phyloP scores from a whole-genome alignment of 2,113 vertebrate species.

The Melozone crissalis region DNA sequence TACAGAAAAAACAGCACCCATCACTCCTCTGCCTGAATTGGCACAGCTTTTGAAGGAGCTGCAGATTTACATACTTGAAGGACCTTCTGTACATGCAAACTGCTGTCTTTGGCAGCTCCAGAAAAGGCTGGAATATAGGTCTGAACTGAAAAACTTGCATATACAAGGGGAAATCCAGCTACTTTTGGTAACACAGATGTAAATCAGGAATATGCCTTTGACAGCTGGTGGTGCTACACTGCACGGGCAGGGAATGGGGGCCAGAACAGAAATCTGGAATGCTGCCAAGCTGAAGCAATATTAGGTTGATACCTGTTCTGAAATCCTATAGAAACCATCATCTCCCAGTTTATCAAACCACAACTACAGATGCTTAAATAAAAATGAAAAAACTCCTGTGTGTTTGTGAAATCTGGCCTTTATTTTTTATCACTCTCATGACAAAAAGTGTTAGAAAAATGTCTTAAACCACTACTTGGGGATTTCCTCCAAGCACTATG shows the following conservation, averaged over 20 bases:
- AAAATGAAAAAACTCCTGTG: neutral
- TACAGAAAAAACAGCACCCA: neutral
- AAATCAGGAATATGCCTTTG: neutral
- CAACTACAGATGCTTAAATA: constrained; percentile 38
- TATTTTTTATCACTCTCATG: constrained; percentile 54
- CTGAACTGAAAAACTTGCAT: neutral
- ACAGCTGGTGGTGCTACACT: neutral
- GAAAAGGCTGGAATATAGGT: neutral
- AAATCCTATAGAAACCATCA: neutral
- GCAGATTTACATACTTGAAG: accelerated
- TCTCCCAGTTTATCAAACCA: constrained; percentile 4
- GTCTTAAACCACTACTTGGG: constrained; percentile 69
- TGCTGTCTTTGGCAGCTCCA: neutral
- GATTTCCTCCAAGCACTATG: constrained; percentile 63
- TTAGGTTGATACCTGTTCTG: constrained; percentile 3
- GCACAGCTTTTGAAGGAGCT: neutral
- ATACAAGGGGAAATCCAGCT: neutral
- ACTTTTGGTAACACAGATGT: constrained; percentile 19
- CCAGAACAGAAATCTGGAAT: neutral
- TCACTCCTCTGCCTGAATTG: neutral
- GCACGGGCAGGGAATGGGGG: neutral
- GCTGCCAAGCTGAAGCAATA: neutral
- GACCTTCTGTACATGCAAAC: neutral
- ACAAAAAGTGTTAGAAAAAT: constrained; percentile 62
- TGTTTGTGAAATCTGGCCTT: constrained; percentile 52